Base-by-base conservation (phyloP, 2,797 vertebrate species). In the Hypotaenidia philippensis region DNA sequence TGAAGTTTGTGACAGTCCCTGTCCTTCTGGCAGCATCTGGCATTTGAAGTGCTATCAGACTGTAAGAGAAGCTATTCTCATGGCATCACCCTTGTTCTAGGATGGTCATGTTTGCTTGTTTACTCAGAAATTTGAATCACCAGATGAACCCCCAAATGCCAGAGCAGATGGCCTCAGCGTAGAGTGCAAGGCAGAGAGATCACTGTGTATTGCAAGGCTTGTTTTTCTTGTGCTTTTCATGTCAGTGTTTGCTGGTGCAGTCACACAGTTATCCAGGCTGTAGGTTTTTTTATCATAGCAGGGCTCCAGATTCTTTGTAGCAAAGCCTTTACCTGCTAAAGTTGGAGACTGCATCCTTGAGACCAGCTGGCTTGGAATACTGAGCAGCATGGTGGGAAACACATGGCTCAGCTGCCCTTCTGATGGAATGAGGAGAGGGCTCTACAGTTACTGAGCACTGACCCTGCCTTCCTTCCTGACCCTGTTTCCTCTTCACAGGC, bases 401-500 rank as follows among this genome's bases (percentile, higher is more conserved):
- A 9, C 25, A 12, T 1, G 3, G 47, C 55, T 83, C 13, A 63
- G n/a, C 45, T 74, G 32, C 77, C 50, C 6, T 1, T 85, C 85
- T 77, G 38, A 34, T 60, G 61, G 71, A 72, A 70, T 21, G 32
- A 78, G 34, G 31, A 71, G 47, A 78, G 16, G 14, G 16, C 44
- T 34, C 22, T 56, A 15, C 41, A 49, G 44, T 60, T 87, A 66
- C 52, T 66, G 82, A 69, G 65, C 36, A 83, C 45, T 66, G 34
- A 49, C 34, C 68, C n/a, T 59, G 27, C 36, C 80, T 57, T 88
- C 32, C 60, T 64, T 26, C 29, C 13, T 95, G 32, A 3, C 31
- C 86, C 41, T 91, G 16, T 89, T 87, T 80, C 14, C 22, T 50
- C 79, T 90, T 96, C 3, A 6, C 94, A 99, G 99, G 93, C 99